A percentile compares a stretch with the other conserved stretches of the same genome.
phyloP scores from a whole-genome alignment of 2,797 vertebrate species.

The Sebastes goodei region DNA sequence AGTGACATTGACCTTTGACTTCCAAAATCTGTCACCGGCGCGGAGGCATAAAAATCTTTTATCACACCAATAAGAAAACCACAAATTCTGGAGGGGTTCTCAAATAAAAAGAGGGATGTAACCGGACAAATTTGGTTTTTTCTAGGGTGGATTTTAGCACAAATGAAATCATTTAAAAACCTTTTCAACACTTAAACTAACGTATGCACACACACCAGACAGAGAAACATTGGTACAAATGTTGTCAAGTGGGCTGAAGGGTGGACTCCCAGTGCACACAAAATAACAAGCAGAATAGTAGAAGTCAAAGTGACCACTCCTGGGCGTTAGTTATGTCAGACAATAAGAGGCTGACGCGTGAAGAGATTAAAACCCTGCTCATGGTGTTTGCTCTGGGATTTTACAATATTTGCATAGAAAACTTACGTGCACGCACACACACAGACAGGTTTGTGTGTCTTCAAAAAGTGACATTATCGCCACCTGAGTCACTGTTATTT shows the following conservation, averaged over 20 bases:
- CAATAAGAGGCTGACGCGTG: neutral
- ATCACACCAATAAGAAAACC: neutral
- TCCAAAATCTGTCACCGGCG: no score
- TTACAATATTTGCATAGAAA: neutral
- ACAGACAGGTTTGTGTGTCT: neutral
- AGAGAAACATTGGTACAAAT: neutral
- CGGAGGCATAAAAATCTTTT: no score
- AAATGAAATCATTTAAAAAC: neutral
- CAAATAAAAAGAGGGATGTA: neutral
- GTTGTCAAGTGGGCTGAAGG: neutral
- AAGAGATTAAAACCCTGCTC: neutral
- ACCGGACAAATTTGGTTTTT: neutral
- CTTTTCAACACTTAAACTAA: neutral
- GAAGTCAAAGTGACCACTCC: neutral
- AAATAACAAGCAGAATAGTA: neutral
- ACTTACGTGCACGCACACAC: neutral
- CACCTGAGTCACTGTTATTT: neutral
- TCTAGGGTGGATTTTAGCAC: neutral
- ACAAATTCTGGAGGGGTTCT: neutral
- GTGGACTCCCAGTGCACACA: neutral
- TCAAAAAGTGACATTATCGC: neutral
- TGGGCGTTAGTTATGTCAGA: neutral
- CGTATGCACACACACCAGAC: neutral
- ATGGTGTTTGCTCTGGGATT: neutral
- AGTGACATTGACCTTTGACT: no score